Conservation (phyloP, 2,797 vertebrate species). For the Emys orbicularis region DNA sequence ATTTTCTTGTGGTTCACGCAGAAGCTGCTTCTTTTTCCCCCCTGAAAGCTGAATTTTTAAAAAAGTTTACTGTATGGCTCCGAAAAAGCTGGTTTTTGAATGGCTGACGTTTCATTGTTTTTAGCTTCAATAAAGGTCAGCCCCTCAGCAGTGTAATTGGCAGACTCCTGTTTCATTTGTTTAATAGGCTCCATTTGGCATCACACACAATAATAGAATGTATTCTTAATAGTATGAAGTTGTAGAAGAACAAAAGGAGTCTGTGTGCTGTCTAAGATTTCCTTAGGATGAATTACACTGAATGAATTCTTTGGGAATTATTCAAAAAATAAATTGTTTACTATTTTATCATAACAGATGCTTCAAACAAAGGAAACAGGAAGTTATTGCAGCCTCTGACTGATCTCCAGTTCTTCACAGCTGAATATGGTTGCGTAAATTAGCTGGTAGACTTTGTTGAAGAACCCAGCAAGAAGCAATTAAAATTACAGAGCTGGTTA, state of each 20-base stretch:
- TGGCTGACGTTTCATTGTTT: constrained; percentile 6
- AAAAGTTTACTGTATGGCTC: not conserved
- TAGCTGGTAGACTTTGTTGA: constrained; percentile 81
- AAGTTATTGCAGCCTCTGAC: constrained; percentile 78
- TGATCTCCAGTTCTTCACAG: constrained; percentile 77
- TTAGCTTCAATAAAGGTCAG: constrained; percentile 29
- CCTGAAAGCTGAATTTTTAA: not conserved
- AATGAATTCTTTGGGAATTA: constrained; percentile 75
- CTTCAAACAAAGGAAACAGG: constrained; percentile 83
- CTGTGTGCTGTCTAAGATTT: constrained; percentile 69
- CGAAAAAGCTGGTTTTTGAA: not conserved
- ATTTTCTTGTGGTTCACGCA: not conserved
- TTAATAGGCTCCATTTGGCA: constrained; percentile 24
- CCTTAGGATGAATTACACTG: constrained; percentile 59
- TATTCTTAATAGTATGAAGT: constrained; percentile 45
- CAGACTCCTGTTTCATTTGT: constrained; percentile 11
- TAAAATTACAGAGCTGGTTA: constrained; percentile 79
- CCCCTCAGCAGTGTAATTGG: rapidly evolving
- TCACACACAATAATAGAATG: constrained; percentile 47
- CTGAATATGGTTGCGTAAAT: constrained; percentile 82
- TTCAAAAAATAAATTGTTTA: constrained; percentile 82
- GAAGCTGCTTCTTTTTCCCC: not conserved
- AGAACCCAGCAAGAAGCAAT: constrained; percentile 78
- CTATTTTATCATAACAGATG: constrained; percentile 86
- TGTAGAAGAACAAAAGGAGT: constrained; percentile 64